phyloP scores from a whole-genome alignment of 2,113 vertebrate genomes.

The Chrysemys picta region DNA sequence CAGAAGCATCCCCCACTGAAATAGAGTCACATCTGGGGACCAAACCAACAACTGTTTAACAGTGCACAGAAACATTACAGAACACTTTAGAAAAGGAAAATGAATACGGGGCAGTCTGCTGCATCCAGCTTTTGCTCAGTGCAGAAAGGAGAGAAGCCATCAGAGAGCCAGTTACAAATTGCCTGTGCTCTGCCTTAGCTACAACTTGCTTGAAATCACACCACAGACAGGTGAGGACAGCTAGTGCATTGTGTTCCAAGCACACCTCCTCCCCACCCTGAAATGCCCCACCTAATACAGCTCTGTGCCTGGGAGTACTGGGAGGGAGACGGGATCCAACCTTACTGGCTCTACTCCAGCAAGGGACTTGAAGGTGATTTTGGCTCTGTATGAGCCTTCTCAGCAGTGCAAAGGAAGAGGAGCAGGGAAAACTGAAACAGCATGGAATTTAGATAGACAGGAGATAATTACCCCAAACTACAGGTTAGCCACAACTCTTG shows the following conservation, averaged over 20 bases:
- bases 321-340: not conserved
- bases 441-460: not conserved
- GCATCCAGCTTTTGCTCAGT: not conserved
- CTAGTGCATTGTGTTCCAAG: not conserved
- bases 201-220: conserved; percentile 14
- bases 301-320: not conserved
- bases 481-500: not conserved
- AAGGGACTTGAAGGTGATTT: not conserved
- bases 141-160: conserved; percentile 21
- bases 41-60: not conserved
- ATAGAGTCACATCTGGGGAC: not conserved
- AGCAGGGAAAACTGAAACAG: not conserved
- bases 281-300: not conserved
- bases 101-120: not conserved
- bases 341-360: not conserved
- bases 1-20: not conserved
- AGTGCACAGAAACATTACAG: not conserved
- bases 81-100: not conserved
- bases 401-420: not conserved
- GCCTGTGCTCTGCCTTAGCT: conserved; percentile 26
- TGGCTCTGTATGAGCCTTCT: not conserved
- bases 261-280: not conserved
- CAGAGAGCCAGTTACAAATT: conserved; percentile 1
- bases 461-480: not conserved
- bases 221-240: not conserved